phyloP scores from a whole-genome alignment of 2,888 invertebrate species.

The Eristalinus sepulchralis region DNA sequence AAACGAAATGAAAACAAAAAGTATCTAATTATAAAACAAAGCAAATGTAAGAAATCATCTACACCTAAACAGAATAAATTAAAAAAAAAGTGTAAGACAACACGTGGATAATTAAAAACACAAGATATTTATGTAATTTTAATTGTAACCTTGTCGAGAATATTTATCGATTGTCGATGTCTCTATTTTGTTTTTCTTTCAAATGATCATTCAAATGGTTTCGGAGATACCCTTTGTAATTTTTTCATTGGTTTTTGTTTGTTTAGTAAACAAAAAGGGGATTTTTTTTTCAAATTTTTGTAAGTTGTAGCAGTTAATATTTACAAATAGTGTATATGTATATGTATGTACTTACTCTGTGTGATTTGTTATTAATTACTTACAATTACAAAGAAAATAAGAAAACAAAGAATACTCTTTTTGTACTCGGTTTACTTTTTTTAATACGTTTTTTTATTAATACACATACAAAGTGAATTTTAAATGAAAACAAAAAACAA shows the following conservation, averaged over 20 bases:
- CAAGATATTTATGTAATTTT: slow-evolving; percentile 53
- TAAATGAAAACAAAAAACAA: slow-evolving; percentile 18
- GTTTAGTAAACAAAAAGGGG: not conserved
- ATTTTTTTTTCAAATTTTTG: not conserved
- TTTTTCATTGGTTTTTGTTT: not conserved
- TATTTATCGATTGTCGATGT: not conserved
- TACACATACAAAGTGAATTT: slow-evolving; percentile 26
- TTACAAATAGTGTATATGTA: not conserved
- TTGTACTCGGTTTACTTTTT: slow-evolving; percentile 56
- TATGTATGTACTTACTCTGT: slow-evolving; percentile 58
- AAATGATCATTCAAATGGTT: slow-evolving; percentile 55
- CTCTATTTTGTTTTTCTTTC: slow-evolving; percentile 39
- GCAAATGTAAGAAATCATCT: slow-evolving; percentile 49
- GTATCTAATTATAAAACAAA: slow-evolving; percentile 55
- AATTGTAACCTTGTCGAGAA: slow-evolving; percentile 61
- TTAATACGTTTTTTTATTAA: slow-evolving; percentile 47
- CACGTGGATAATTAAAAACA: slow-evolving; percentile 51
- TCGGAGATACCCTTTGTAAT: slow-evolving; percentile 38
- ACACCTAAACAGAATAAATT: slow-evolving; percentile 27
- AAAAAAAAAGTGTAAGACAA: slow-evolving; percentile 28
- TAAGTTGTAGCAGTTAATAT: slow-evolving; percentile 30
- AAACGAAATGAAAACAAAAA: slow-evolving; percentile 53
- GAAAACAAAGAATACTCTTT: slow-evolving; percentile 50
- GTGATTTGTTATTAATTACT: slow-evolving; percentile 64
- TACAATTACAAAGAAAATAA: not conserved